These are phyloP conservation scores for Solenopsis invicta DNA, from an alignment of 1,140 invertebrate species.

Conservation along the genomic window DNA sequence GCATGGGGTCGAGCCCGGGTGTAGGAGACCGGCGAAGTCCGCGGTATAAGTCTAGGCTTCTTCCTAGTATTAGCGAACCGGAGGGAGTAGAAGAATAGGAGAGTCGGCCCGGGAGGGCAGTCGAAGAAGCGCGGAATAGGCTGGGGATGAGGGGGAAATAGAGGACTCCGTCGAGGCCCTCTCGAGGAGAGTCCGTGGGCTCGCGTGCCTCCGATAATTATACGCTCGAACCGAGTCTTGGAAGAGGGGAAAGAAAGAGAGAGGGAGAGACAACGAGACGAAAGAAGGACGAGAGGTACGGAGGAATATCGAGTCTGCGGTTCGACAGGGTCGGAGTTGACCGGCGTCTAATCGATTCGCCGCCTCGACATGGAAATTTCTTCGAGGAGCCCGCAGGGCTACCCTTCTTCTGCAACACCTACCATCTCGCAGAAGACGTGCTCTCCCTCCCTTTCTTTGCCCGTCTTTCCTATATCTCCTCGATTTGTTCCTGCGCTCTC, in stretches of 20 bases:
- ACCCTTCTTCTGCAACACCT: slow-evolving; percentile 72
- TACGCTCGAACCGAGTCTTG: slow-evolving; percentile 80
- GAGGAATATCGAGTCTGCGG: slow-evolving; percentile 80
- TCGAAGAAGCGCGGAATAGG: slow-evolving; percentile 38
- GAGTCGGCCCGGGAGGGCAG: slow-evolving; percentile 31
- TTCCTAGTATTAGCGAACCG: slow-evolving; percentile 80
- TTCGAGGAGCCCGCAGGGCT: slow-evolving; percentile 75
- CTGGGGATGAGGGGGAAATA: slow-evolving; percentile 62
- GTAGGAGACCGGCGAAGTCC: slow-evolving; percentile 70
- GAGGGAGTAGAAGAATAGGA: slow-evolving; percentile 36
- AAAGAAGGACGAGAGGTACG: slow-evolving; percentile 35
- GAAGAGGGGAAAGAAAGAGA: slow-evolving; percentile 52
- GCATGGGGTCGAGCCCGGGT: slow-evolving; percentile 72
- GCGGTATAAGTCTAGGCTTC: slow-evolving; percentile 79
- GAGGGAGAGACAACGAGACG: slow-evolving; percentile 13
- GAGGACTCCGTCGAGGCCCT: slow-evolving; percentile 62
- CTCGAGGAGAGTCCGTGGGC: slow-evolving; percentile 79
- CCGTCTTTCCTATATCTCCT: not conserved
- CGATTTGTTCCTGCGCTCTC: not conserved
- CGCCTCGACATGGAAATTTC: slow-evolving; percentile 84
- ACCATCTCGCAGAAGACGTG: slow-evolving; percentile 64
- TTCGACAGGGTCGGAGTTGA: slow-evolving; percentile 86
- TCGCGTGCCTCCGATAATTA: slow-evolving; percentile 86
- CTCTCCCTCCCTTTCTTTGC: not conserved
- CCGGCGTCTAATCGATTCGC: slow-evolving; percentile 85